phyloP scores from a whole-genome alignment of 2,888 invertebrate genomes.

The Argyresthia albistria region DNA sequence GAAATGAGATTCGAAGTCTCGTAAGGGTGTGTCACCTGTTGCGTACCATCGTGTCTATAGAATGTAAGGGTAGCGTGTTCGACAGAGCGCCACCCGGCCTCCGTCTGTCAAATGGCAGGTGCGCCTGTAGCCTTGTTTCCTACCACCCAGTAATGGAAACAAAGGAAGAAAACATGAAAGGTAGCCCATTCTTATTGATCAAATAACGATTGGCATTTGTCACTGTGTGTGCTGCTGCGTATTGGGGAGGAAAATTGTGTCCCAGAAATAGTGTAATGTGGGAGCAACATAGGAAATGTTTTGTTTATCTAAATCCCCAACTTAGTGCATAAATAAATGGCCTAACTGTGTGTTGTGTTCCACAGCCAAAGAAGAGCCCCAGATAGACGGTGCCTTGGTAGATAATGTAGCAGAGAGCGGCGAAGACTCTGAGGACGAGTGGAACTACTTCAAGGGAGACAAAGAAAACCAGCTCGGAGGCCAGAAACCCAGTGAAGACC shows the following conservation, averaged over 20 bases:
- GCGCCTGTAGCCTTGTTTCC: background rate
- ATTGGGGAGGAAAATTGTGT: too few relatives aligned
- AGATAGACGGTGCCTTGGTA: slow-evolving; percentile 67
- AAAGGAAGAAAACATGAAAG: background rate
- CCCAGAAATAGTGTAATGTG: too few relatives aligned
- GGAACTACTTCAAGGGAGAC: slow-evolving; percentile 85
- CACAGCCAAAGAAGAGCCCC: slow-evolving; percentile 57
- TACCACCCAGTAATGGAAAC: too few relatives aligned
- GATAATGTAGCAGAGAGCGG: slow-evolving; percentile 84
- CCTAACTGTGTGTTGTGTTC: background rate
- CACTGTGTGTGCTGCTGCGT: too few relatives aligned
- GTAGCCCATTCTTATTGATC: background rate
- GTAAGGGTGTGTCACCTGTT: slow-evolving; percentile 63
- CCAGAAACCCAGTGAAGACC: slow-evolving; percentile 71
- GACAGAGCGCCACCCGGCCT: background rate
- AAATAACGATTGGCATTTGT: too few relatives aligned
- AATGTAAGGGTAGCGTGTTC: slow-evolving; percentile 12
- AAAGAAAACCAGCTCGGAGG: slow-evolving; percentile 65
- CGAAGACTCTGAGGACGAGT: slow-evolving; percentile 89
- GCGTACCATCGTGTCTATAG: slow-evolving; percentile 21
- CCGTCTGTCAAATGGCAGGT: slow-evolving; percentile 4
- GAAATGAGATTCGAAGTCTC: background rate
- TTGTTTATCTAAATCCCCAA: too few relatives aligned
- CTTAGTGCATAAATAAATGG: too few relatives aligned
- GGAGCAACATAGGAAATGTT: too few relatives aligned